Evolutionary conservation across 1,140 invertebrate species (phyloP), one percentile per base, ranked within the genome.

Genomic region (Bombus picipes): DNA sequence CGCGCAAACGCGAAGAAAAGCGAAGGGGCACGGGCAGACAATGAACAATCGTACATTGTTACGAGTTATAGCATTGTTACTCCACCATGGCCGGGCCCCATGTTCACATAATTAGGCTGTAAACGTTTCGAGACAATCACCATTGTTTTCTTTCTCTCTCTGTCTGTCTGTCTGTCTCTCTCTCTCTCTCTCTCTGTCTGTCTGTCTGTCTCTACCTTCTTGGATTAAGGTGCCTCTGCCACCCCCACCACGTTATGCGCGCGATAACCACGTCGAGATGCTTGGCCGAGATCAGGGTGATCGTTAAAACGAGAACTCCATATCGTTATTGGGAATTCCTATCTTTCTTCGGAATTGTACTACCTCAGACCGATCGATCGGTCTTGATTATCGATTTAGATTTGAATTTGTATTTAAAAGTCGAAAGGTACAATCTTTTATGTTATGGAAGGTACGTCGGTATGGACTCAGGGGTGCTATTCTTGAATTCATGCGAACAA

Each of bases 31-130:
- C 85, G 82, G 86, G 80, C 90, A 92, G 92, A 95, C 95, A 95
- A 95, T 95, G 94, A 95, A 95, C 95, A 95, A 95, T 95, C 91
- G 95, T 95, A 95, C 94, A 95, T 95, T 95, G 95, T 95, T 95
- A 94, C 93, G 94, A 94, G 94, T 95, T 95, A 95, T 95, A 94
- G 94, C 93, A 95, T 95, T 95, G 95, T 95, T 95, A 94, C 94
- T 93, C 91, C 94, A 94, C 93, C 92, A 90, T 92, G 92, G 90
- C 91, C 83, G 89, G 85, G 88, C 71, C 92, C 92, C 93, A 92
- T 95, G 94, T 95, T 95, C 95, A 95, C 95, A 95, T 95, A 95
- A 95, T 95, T 95, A 95, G 95, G 93, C 94, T 95, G 94, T 95
- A 95, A 95, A 95, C 94, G 95, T 94, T 95, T 94, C 92, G 90